A percentile compares a stretch with the other conserved stretches of the same genome.
These are phyloP conservation scores for Cyanistes caeruleus DNA, from an alignment of 2,113 vertebrate genomes.

Conservation along the genomic window DNA sequence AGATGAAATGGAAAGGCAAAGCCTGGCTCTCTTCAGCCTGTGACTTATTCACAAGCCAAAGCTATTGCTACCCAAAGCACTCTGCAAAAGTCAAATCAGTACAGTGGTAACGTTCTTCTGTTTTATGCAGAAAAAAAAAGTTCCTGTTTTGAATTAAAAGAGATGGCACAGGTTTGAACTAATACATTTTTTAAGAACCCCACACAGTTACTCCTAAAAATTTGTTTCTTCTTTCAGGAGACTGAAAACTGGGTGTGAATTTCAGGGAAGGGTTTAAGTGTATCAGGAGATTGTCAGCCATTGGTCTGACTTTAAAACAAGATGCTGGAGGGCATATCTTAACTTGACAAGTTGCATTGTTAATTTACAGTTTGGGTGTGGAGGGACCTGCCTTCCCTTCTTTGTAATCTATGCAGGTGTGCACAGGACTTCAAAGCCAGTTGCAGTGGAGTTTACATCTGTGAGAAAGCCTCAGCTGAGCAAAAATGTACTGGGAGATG, in stretches of 20 bases:
- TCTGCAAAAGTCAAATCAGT: background rate
- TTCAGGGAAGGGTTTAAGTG: constrained; percentile 68
- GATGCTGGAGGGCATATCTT: constrained; percentile 76
- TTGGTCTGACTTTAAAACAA: constrained; percentile 73
- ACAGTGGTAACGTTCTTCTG: background rate
- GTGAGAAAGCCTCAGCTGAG: background rate
- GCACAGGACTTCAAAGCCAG: constrained; percentile 74
- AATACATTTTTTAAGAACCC: background rate
- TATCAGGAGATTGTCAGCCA: constrained; percentile 58
- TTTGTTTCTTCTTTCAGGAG: background rate
- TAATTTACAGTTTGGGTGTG: constrained; percentile 77
- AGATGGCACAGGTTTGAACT: background rate
- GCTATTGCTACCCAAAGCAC: background rate
- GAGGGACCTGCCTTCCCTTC: constrained; percentile 62
- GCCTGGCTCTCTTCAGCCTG: background rate
- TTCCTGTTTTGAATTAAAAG: background rate
- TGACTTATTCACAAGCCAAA: background rate
- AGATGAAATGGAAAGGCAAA: background rate
- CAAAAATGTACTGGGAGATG: constrained; percentile 14
- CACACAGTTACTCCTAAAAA: background rate
- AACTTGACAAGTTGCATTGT: constrained; percentile 71
- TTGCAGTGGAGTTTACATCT: constrained; percentile 48
- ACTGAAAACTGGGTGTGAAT: background rate
- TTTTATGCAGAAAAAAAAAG: background rate
- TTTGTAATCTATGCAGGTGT: constrained; percentile 77